These are phyloP conservation scores for Chaenodraco wilsoni DNA, from an alignment of 2,797 vertebrate genomes.

Conservation along the genomic window DNA sequence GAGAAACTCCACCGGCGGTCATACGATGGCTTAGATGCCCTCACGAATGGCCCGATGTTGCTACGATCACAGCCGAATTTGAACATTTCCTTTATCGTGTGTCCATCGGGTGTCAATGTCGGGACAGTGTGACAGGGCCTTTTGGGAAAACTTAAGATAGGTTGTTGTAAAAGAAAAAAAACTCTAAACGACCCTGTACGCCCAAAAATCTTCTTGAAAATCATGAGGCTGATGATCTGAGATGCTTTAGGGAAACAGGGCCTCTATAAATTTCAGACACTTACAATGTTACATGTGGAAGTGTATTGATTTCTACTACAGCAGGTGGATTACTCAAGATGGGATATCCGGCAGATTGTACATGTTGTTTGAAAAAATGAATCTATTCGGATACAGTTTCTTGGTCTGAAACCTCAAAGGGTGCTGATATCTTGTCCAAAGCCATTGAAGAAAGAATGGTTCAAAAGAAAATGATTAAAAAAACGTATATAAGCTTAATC, in stretches of 20 bases:
- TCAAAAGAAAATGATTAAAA: neutral
- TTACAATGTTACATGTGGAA: neutral
- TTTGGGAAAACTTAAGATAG: neutral
- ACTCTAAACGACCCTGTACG: no score
- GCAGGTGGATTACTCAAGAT: neutral
- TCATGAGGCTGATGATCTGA: no score
- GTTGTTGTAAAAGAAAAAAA: no score
- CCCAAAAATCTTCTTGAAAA: neutral
- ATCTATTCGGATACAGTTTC: neutral
- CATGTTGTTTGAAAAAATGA: neutral
- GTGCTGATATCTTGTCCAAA: slow-evolving; percentile 7
- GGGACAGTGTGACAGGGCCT: no score
- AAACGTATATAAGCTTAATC: neutral
- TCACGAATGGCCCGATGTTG: no score
- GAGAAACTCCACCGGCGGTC: no score
- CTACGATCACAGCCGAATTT: no score
- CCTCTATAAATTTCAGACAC: neutral
- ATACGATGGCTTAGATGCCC: no score
- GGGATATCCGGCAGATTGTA: neutral
- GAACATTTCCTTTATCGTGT: no score
- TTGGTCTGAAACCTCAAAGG: neutral
- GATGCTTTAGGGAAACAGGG: neutral
- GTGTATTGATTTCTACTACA: slow-evolving; percentile 6
- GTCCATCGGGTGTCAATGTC: no score
- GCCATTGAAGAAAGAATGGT: neutral